These are phyloP conservation scores for Panthera uncia DNA, from an alignment of 2,113 vertebrate genomes.

Conservation along the genomic window DNA sequence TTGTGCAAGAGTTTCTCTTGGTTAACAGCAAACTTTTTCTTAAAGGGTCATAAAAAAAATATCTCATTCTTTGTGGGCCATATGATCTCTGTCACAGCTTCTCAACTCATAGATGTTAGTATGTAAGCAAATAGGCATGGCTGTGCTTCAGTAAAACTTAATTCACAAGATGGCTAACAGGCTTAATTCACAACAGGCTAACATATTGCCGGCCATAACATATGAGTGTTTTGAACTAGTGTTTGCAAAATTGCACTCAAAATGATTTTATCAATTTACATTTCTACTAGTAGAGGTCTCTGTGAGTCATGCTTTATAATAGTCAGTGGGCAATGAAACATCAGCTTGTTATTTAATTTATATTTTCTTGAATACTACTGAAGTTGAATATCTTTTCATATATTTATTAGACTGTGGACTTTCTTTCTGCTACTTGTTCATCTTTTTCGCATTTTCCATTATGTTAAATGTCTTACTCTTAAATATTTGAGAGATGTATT, in stretches of 20 bases:
- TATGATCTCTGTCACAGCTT: background rate
- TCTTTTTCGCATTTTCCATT: background rate
- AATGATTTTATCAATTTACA: background rate
- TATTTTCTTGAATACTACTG: background rate
- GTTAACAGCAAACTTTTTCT: background rate
- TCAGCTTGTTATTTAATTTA: constrained; percentile 2
- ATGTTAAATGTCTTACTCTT: constrained; percentile 27
- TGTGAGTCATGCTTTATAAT: background rate
- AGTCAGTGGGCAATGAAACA: background rate
- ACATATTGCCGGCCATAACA: background rate
- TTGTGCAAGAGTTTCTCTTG: background rate
- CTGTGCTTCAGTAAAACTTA: background rate
- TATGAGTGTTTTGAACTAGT: background rate
- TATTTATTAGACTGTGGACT: constrained; percentile 21
- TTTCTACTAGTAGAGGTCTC: background rate
- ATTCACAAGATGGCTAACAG: background rate
- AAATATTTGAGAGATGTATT: background rate
- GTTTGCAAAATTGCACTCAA: background rate
- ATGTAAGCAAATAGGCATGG: background rate
- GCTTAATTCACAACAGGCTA: background rate
- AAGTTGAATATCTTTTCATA: background rate
- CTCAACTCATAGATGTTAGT: background rate
- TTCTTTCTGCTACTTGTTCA: background rate
- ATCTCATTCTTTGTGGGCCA: background rate
- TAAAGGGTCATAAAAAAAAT: background rate